Evolutionary conservation across 2,888 invertebrate genomes (phyloP).

Genomic region (Eubasilissa splendida): DNA sequence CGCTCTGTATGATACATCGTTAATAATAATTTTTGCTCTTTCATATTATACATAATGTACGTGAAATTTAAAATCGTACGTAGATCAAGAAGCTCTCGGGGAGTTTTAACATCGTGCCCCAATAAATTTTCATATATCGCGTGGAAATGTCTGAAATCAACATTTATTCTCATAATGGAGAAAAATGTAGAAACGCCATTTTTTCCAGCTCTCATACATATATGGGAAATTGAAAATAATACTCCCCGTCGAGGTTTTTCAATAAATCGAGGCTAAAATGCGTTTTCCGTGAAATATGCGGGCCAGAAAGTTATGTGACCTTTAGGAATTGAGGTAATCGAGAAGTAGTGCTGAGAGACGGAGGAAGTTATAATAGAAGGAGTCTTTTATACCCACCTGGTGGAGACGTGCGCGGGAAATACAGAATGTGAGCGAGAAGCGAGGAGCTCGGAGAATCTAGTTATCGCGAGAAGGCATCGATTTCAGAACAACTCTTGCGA

Average conservation of each 20-base stretch:
- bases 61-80: neutral
- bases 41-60: neutral
- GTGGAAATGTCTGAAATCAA: slow-evolving; percentile 21
- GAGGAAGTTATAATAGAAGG: slow-evolving; percentile 3
- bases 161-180: slow-evolving; percentile 23
- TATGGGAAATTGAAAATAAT: slow-evolving; percentile 31
- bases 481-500: no score
- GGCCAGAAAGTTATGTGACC: slow-evolving; percentile 27
- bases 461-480: no score
- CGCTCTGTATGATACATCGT: no score
- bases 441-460: no score
- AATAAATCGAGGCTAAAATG: slow-evolving; percentile 31
- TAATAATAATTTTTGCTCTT: no score
- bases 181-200: slow-evolving; percentile 9
- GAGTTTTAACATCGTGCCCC: slow-evolving; percentile 17
- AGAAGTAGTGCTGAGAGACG: slow-evolving; percentile 4
- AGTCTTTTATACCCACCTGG: slow-evolving; percentile 1
- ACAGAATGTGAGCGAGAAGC: no score
- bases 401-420: no score
- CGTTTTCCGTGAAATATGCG: slow-evolving; percentile 14
- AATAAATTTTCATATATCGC: slow-evolving; percentile 16
- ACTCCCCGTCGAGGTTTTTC: slow-evolving; percentile 20
- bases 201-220: slow-evolving; percentile 12
- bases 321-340: slow-evolving; percentile 36
- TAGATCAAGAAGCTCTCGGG: slow-evolving; percentile 6